These are phyloP conservation scores for Xanthia togata DNA, from an alignment of 2,888 invertebrate species.

Conservation along the genomic window DNA sequence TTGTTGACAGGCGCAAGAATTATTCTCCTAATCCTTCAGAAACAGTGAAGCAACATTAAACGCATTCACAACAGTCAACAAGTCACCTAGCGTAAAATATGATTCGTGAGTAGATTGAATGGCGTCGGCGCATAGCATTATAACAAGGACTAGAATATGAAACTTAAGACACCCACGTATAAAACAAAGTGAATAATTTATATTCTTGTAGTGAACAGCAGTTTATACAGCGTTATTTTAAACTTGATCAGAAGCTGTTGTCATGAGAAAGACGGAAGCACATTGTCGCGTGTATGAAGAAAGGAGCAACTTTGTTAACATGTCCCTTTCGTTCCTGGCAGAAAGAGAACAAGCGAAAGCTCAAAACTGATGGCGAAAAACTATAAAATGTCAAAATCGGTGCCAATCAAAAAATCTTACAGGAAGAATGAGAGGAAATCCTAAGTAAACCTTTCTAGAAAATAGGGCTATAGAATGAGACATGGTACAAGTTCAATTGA, in stretches of 20 bases:
- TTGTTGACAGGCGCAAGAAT: constrained; percentile 35
- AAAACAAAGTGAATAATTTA: constrained; percentile 23
- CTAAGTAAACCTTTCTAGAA: constrained; percentile 1
- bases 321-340: not conserved
- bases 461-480: constrained; percentile 19
- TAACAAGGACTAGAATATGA: constrained; percentile 50
- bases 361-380: not conserved
- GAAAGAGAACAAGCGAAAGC: not conserved
- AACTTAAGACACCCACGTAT: constrained; percentile 52
- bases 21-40: constrained; percentile 31
- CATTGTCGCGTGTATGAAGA: not conserved
- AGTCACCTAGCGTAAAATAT: constrained; percentile 48
- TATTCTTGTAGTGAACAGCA: constrained; percentile 17
- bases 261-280: not conserved
- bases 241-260: constrained; percentile 6
- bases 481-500: constrained; percentile 44
- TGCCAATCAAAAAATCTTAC: not conserved
- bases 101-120: constrained; percentile 51
- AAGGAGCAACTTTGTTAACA: too few species aligned
- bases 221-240: not conserved
- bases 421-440: not conserved
- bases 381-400: not conserved
- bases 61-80: constrained; percentile 29
- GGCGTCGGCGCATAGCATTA: constrained; percentile 47
- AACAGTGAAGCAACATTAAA: constrained; percentile 29